Conservation (phyloP, 1,140 invertebrate genomes). For the Eurytemora carolleeae region DNA sequence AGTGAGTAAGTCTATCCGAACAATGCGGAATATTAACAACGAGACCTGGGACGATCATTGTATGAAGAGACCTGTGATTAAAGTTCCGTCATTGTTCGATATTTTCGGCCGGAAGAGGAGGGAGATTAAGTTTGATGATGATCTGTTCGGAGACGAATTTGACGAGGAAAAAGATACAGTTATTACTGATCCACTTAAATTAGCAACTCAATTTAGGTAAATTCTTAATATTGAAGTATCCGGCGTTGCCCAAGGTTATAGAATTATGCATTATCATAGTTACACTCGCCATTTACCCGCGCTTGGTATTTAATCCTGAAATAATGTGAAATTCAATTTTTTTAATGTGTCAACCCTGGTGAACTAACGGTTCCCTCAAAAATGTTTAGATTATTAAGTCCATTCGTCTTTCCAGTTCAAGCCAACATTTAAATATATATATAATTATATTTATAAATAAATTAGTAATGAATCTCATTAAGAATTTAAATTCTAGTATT, state of each 20-base stretch:
- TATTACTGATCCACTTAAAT: neutral
- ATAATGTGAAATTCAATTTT: too few species aligned
- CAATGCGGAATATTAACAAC: neutral
- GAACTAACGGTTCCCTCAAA: too few species aligned
- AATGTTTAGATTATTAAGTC: too few species aligned
- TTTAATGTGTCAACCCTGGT: too few species aligned
- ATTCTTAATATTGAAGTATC: neutral
- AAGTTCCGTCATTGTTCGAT: constrained; percentile 2
- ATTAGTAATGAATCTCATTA: too few species aligned
- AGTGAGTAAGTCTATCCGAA: constrained; percentile 3
- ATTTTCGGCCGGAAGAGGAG: neutral
- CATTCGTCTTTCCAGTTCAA: too few species aligned
- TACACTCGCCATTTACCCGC: too few species aligned
- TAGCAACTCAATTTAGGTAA: neutral
- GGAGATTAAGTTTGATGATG: constrained; percentile 3
- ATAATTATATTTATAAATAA: too few species aligned
- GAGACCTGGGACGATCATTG: neutral
- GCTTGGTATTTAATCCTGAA: too few species aligned
- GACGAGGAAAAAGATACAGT: neutral
- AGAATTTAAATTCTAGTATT: neutral
- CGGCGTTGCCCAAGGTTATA: neutral
- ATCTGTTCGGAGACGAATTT: neutral
- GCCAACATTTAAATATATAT: too few species aligned
- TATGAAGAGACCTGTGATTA: constrained; percentile 1
- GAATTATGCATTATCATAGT: too few species aligned